Evolutionary conservation across 2,113 vertebrate genomes (phyloP).

Genomic region (Gnathonemus longibarbis): DNA sequence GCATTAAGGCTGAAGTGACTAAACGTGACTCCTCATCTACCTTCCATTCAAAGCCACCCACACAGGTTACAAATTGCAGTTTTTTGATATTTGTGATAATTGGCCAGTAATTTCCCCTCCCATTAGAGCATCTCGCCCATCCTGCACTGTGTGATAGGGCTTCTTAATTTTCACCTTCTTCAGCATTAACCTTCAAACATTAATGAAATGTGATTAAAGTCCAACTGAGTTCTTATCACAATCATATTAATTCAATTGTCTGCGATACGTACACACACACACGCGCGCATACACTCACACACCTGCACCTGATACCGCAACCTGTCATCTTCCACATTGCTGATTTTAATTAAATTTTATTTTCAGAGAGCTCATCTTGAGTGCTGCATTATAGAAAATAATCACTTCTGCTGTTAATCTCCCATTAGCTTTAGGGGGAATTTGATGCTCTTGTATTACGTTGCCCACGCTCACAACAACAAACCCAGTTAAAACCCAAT

Average conservation of each 20-base stretch:
- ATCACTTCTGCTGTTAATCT: neutral
- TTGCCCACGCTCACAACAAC: neutral
- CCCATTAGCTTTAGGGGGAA: neutral
- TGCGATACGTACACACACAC: neutral
- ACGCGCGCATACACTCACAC: neutral
- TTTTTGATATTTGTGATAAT: slow-evolving; percentile 2
- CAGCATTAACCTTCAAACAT: slow-evolving; percentile 9
- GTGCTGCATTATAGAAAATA: neutral
- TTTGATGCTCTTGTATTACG: neutral
- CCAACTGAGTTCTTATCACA: neutral
- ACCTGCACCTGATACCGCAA: neutral
- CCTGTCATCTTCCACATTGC: neutral
- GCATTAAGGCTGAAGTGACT: neutral
- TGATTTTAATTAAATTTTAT: slow-evolving; percentile 11
- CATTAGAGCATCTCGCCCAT: neutral
- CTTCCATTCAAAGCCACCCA: neutral
- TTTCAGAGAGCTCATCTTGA: slow-evolving; percentile 2
- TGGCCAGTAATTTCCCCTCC: neutral
- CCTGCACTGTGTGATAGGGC: neutral
- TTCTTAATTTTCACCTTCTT: neutral
- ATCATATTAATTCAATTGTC: slow-evolving; percentile 11
- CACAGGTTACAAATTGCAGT: neutral
- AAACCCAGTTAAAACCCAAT: neutral
- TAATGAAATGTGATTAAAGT: slow-evolving; percentile 6
- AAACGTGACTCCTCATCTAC: neutral